A percentile compares a stretch with the other conserved stretches of the same genome.
Conservation (phyloP, 2,113 vertebrate species). For the Laticauda colubrina region DNA sequence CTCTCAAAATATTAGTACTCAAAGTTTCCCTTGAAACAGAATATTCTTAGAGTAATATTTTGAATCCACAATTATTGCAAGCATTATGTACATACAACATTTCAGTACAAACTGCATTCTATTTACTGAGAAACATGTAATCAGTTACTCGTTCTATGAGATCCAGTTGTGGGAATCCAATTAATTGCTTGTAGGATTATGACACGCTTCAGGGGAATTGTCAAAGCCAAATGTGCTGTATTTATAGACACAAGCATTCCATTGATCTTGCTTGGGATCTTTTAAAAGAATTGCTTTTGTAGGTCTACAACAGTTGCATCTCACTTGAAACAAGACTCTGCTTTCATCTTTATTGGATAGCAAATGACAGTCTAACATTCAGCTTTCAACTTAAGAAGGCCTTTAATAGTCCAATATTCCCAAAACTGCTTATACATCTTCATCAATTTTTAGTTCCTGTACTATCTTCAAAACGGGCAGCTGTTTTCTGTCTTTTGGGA, state of each 20-base stretch:
- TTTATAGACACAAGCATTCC: not conserved
- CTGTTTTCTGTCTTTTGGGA: not conserved
- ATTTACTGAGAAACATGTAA: not conserved
- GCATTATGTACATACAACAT: not conserved
- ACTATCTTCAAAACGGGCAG: not conserved
- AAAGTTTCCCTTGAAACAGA: not conserved
- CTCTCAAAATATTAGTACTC: slow-evolving; percentile 20
- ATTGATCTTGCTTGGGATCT: not conserved
- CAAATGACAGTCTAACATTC: not conserved
- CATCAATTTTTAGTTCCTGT: not conserved
- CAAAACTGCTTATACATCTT: not conserved
- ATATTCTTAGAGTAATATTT: not conserved
- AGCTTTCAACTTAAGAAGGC: not conserved
- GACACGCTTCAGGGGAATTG: not conserved
- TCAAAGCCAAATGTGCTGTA: slow-evolving; percentile 1
- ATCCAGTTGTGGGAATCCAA: fast-evolving
- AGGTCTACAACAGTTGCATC: not conserved
- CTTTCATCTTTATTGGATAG: not conserved
- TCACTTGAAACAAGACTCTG: not conserved
- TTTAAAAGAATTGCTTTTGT: not conserved
- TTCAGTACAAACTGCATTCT: not conserved
- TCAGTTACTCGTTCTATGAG: not conserved
- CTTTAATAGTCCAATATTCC: not conserved
- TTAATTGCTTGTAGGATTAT: not conserved
- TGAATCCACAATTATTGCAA: not conserved